A percentile compares a stretch with the other conserved stretches of the same genome.
These are phyloP conservation scores for Trissolcus brochymenae DNA, from an alignment of 2,888 invertebrate genomes.

Conservation along the genomic window DNA sequence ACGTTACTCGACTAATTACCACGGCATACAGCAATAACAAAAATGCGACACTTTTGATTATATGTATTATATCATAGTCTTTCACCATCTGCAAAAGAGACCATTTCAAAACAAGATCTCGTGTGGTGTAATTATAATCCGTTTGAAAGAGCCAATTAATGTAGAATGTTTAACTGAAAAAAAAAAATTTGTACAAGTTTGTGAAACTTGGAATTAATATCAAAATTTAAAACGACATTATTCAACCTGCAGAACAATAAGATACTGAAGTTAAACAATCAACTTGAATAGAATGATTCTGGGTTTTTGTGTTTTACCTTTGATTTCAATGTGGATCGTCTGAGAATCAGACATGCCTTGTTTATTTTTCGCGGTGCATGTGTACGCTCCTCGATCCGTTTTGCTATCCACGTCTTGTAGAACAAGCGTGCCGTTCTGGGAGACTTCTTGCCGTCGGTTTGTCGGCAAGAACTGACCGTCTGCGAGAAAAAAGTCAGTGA, in stretches of 20 bases:
- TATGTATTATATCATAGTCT: conserved; percentile 21
- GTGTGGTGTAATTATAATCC: conserved; percentile 7
- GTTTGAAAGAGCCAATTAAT: conserved; percentile 3
- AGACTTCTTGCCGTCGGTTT: conserved; percentile 90
- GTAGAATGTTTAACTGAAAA: not conserved
- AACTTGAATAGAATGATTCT: not conserved
- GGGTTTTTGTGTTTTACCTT: conserved; percentile 70
- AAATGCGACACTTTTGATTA: conserved; percentile 26
- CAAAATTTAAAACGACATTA: not conserved
- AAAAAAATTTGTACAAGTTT: not conserved
- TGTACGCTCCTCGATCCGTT: conserved; percentile 92
- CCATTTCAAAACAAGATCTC: not conserved
- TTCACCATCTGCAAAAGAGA: conserved; percentile 4
- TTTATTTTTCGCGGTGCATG: conserved; percentile 91
- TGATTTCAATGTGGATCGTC: conserved; percentile 77
- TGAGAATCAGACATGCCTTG: conserved; percentile 86
- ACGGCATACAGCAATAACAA: conserved; percentile 13
- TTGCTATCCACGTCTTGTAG: conserved; percentile 90
- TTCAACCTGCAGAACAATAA: not conserved
- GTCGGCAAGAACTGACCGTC: conserved; percentile 91
- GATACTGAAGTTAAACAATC: not conserved
- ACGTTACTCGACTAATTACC: conserved; percentile 32
- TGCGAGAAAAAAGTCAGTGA: conserved; percentile 70
- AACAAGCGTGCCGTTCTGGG: conserved; percentile 90
- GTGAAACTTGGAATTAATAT: not conserved